Base-by-base conservation (phyloP, 2,113 vertebrate species). In the Planiliza haematocheilus region DNA sequence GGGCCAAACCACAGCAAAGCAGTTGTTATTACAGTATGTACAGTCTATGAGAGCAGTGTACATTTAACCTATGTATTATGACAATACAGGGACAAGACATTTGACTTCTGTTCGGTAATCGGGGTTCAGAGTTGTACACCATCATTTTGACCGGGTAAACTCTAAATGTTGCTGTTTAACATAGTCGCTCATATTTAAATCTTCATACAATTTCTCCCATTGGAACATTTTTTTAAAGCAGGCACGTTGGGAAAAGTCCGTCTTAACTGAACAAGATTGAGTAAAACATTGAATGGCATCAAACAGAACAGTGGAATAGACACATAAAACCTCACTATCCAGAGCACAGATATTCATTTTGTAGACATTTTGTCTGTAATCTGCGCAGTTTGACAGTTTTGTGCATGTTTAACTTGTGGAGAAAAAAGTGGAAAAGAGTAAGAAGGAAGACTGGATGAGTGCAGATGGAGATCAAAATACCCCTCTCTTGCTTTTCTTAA, bases 401-500 rank as follows among this genome's bases (percentile, higher is more conserved):
- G 3, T 30, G 24, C 24, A 30, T 5, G n/a, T 30, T 30, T 30
- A 0, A 7, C 43, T 8, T 7, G 14, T 37, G 16, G 39, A 7
- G 8, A n/a, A 62, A 59, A 58, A 11, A 51, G 8, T 10, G 43
- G 9, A 0, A 42, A 48, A n/a, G 53, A 4, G 1, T 18, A 3
- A 13, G 49, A 13, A 74, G 38, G 12, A 20, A 68, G 45, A 49
- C 30, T 17, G 14, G 13, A 20, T 48, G 58, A 56, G 48, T 61
- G 21, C 24, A 55, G 7, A 68, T 50, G 43, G 4, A 67, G 73
- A 74, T 80, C 74, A 78, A 88, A 85, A 85, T 86, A 81, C 24
- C 50, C 53, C 20, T 41, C 36, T 45, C 36, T 70, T 79, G 57
- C 65, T 82, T 73, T 85, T 74, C 83, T 70, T 53, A 66, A 70